Evolutionary conservation across 2,113 vertebrate species (phyloP).

Genomic region (Hirundichthys speculiger): DNA sequence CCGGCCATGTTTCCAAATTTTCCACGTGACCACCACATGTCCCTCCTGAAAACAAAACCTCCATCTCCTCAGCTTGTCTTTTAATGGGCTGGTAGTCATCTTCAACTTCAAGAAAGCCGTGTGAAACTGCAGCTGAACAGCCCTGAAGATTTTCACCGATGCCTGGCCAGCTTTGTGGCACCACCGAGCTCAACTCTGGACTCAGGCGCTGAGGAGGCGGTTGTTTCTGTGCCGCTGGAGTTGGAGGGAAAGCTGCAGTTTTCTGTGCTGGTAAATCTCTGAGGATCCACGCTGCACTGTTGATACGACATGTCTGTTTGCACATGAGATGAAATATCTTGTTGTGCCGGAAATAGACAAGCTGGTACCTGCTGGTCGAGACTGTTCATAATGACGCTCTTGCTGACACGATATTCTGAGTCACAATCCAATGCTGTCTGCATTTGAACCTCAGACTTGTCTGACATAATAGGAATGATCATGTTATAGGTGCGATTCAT

Average conservation of each 20-base stretch:
- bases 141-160: slow-evolving; percentile 13
- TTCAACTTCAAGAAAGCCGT: slow-evolving; percentile 12
- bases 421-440: slow-evolving; percentile 1
- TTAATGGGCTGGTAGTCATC: slow-evolving; percentile 57
- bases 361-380: slow-evolving; percentile 6
- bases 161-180: not conserved
- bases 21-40: not conserved
- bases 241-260: slow-evolving; percentile 17
- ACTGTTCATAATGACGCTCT: not conserved
- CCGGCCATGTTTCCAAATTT: slow-evolving; percentile 1
- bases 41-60: not conserved
- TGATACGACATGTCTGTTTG: slow-evolving; percentile 53
- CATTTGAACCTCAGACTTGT: not conserved
- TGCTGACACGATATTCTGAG: slow-evolving; percentile 7
- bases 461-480: not conserved
- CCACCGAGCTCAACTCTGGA: not conserved
- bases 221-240: slow-evolving; percentile 16
- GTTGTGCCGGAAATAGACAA: not conserved
- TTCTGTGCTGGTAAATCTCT: slow-evolving; percentile 19
- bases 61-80: slow-evolving; percentile 15
- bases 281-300: slow-evolving; percentile 26
- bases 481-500: slow-evolving; percentile 62
- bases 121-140: not conserved
- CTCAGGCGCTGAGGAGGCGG: not conserved
- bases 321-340: slow-evolving; percentile 7